A percentile compares a stretch with the other conserved stretches of the same genome.
phyloP scores from a whole-genome alignment of 2,888 invertebrate species.

The Tromatobia lineatoria region DNA sequence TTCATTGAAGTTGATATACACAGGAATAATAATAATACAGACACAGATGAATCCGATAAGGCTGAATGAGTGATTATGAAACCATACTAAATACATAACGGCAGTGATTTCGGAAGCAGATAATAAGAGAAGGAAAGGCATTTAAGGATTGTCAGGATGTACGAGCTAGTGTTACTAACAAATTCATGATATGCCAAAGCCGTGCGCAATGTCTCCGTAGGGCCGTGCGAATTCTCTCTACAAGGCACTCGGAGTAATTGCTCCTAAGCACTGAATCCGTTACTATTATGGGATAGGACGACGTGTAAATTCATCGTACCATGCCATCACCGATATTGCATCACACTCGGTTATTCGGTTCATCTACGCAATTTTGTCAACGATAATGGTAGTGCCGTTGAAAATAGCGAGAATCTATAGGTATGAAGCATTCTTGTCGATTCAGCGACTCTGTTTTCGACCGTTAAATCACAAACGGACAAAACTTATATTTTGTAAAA shows the following conservation, averaged over 20 bases:
- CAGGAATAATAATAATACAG: slow-evolving; percentile 47
- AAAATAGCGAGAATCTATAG: background rate
- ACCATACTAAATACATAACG: slow-evolving; percentile 36
- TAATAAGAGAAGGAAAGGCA: slow-evolving; percentile 53
- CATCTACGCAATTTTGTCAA: background rate
- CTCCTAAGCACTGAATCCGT: slow-evolving; percentile 72
- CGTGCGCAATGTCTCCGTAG: slow-evolving; percentile 12
- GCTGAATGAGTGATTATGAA: slow-evolving; percentile 26
- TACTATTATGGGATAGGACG: slow-evolving; percentile 58
- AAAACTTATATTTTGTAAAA: too few species aligned
- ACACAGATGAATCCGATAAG: slow-evolving; percentile 23
- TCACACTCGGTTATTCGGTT: background rate
- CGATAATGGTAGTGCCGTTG: background rate
- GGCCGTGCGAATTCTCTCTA: slow-evolving; percentile 45
- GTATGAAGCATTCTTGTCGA: too few species aligned
- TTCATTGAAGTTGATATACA: slow-evolving; percentile 22
- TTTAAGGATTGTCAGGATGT: slow-evolving; percentile 18
- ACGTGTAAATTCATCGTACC: slow-evolving; percentile 35
- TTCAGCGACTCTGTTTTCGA: too few species aligned
- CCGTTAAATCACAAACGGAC: too few species aligned
- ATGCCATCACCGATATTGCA: slow-evolving; percentile 4
- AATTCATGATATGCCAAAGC: slow-evolving; percentile 57
- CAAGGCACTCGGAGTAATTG: slow-evolving; percentile 72
- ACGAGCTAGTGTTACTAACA: slow-evolving; percentile 6
- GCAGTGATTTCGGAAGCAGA: slow-evolving; percentile 17